Base-by-base conservation (phyloP, 2,113 vertebrate genomes). In the Uropsilus gracilis region DNA sequence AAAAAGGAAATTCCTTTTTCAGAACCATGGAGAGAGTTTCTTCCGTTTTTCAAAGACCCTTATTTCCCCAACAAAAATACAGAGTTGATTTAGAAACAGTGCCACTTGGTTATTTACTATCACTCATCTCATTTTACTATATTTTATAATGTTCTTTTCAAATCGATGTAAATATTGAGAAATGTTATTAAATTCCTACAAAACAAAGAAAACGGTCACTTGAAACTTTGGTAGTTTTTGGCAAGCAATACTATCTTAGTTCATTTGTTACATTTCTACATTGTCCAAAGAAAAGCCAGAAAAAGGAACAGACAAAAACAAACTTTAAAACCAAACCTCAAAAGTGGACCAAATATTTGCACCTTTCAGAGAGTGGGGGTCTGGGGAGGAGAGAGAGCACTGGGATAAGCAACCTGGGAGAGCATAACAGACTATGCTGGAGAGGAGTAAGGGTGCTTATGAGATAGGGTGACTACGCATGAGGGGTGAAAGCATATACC, bases 161-260 rank as follows among this genome's bases (percentile, higher is more conserved):
- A 91, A 75, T 80, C 71, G 86, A 78, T 68, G 73, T 57, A 61
- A 87, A 95, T 80, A 71, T 77, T 39, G 55, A 48, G 4, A 89
- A 76, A 3, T 1, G 32, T 57, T 76, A 39, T 71, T 91, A 94
- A 50, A 73, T 68, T 63, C 6, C 4, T 30, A 81, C 32, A 87
- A 91, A 90, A 30, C 16, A 68, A 68, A 53, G n/a, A 17, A 53
- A 53, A 14, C n/a, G 61, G 64, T 64, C 44, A 1, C 4, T 72
- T 87, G 10, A 24, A 66, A 46, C 17, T 91, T 93, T 55, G 6
- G 12, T 71, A 66, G 22, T 80, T 94, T 55, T 32, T 61, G 34
- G 53, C 48, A 68, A 94, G 26, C 8, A 89, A 20, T 75, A 77
- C 17, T 72, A 12, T 37, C 80, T 71, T 55, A 85, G 81, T 37